phyloP scores from a whole-genome alignment of 2,113 vertebrate species.

The Pteronura brasiliensis region DNA sequence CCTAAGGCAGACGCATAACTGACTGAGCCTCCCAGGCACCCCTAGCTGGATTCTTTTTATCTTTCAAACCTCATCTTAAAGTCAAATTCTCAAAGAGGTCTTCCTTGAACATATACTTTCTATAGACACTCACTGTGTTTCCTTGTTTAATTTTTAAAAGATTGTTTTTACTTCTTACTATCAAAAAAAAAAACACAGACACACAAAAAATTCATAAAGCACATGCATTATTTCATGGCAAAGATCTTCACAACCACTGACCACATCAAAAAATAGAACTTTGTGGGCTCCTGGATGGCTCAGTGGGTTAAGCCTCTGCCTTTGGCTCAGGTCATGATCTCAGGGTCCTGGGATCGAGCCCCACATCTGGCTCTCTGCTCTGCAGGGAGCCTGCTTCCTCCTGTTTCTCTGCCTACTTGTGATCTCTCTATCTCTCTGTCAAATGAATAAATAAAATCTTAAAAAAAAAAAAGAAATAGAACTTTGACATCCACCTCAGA shows the following conservation, averaged over 20 bases:
- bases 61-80: neutral
- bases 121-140: neutral
- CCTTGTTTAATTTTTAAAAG: neutral
- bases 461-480: neutral
- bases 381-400: too few species aligned
- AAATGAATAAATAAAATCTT: too few species aligned
- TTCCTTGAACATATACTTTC: neutral
- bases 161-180: neutral
- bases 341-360: too few species aligned
- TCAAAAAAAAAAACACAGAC: neutral
- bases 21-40: too few species aligned
- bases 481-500: neutral
- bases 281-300: neutral
- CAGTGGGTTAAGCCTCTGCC: too few species aligned
- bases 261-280: neutral
- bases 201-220: neutral
- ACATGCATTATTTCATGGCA: neutral
- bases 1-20: too few species aligned
- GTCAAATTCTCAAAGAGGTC: neutral
- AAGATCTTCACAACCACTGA: neutral
- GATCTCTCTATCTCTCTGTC: too few species aligned
- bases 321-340: too few species aligned
- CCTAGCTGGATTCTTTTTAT: neutral
- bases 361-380: too few species aligned
- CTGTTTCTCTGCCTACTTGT: too few species aligned